Evolutionary conservation across 2,113 vertebrate species (phyloP).

Genomic region (Alethe diademata): DNA sequence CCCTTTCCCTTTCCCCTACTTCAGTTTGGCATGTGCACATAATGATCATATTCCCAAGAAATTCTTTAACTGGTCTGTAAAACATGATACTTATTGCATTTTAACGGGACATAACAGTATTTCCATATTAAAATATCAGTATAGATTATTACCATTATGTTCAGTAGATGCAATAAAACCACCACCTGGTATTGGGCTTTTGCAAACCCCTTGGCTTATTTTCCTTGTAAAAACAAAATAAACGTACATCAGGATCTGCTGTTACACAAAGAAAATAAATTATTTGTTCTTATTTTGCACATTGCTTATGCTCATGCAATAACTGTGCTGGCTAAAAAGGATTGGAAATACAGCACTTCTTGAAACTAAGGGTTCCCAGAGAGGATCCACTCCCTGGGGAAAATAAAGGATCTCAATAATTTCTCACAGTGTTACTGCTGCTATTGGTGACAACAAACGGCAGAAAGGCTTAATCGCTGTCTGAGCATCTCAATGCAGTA

Average conservation of each 20-base stretch:
- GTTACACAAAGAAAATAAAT: not conserved
- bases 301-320: not conserved
- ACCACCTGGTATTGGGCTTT: not conserved
- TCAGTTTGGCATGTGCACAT: not conserved
- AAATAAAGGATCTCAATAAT: not conserved
- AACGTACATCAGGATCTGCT: not conserved
- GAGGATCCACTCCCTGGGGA: not conserved
- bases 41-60: not conserved
- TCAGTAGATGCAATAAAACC: constrained; percentile 47
- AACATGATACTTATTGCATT: not conserved
- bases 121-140: constrained; percentile 14
- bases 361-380: not conserved
- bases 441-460: not conserved
- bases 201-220: constrained; percentile 19
- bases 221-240: constrained; percentile 35
- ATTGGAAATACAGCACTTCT: not conserved
- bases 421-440: not conserved
- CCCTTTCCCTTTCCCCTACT: not conserved
- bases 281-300: not conserved
- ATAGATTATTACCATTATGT: constrained; percentile 20
- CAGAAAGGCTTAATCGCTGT: not conserved
- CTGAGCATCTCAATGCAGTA: not conserved
- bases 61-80: constrained; percentile 31
- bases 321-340: not conserved
- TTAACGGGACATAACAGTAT: not conserved